Evolutionary conservation across 2,113 vertebrate genomes (phyloP).

Genomic region (Solea solea): DNA sequence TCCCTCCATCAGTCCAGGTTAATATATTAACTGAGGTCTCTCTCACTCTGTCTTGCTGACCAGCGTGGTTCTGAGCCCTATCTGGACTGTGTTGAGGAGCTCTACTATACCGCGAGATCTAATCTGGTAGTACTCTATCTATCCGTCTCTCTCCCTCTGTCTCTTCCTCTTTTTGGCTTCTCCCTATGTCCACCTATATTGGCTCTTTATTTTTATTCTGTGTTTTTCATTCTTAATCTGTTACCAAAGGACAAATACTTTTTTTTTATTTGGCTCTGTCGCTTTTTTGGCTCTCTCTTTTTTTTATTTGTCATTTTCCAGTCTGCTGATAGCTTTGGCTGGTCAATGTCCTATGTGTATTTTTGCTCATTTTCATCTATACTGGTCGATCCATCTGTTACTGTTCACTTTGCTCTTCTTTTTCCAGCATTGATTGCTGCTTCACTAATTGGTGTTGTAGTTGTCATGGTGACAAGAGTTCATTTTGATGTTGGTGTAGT

Average conservation of each 20-base stretch:
- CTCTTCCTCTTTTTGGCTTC: conserved; percentile 33
- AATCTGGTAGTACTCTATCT: conserved; percentile 91
- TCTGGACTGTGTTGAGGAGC: conserved; percentile 98
- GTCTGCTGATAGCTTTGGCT: conserved; percentile 43
- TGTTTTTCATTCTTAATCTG: conserved; percentile 15
- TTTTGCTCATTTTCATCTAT: conserved; percentile 32
- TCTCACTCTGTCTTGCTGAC: conserved; percentile 92
- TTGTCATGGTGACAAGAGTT: conserved; percentile 43
- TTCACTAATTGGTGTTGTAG: conserved; percentile 57
- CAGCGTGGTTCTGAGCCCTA: conserved; percentile 95
- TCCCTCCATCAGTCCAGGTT: conserved; percentile 69
- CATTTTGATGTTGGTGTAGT: conserved; percentile 28
- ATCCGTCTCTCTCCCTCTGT: conserved; percentile 60
- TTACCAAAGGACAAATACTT: conserved; percentile 22
- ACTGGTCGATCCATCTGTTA: conserved; percentile 45
- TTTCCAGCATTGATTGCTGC: conserved; percentile 38
- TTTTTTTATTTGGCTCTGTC: conserved; percentile 9
- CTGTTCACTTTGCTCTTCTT: conserved; percentile 28
- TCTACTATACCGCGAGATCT: conserved; percentile 99
- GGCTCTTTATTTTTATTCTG: conserved; percentile 7
- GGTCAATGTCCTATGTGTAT: conserved; percentile 40
- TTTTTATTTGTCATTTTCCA: conserved; percentile 22
- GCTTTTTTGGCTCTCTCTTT: not conserved
- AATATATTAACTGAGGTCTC: conserved; percentile 90
- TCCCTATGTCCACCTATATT: conserved; percentile 26